Conservation (phyloP, 2,113 vertebrate species). For the Dromas ardeola region DNA sequence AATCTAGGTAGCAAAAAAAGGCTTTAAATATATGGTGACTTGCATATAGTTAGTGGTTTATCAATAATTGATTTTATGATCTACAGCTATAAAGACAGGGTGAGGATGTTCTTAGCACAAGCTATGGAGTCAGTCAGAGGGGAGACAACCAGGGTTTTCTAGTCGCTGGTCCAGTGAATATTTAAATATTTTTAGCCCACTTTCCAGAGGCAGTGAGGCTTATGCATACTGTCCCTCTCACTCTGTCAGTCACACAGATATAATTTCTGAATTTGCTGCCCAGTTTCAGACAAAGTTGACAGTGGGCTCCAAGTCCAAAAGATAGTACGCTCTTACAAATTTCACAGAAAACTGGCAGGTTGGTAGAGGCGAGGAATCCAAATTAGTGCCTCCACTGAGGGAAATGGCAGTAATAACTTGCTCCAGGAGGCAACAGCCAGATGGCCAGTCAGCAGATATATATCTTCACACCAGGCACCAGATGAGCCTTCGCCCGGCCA, state of each 20-base stretch:
- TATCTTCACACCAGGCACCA: conserved; percentile 48
- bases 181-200: neutral
- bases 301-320: neutral
- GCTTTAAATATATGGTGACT: neutral
- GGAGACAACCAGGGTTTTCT: neutral
- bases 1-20: neutral
- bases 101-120: neutral
- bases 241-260: neutral
- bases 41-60: neutral
- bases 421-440: conserved; percentile 54
- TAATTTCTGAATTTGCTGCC: neutral
- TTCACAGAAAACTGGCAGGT: conserved; percentile 10
- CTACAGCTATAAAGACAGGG: neutral
- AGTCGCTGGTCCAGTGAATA: neutral
- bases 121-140: neutral
- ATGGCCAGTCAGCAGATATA: conserved; percentile 45
- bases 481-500: conserved; percentile 3
- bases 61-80: neutral
- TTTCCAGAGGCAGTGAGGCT: neutral
- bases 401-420: conserved; percentile 29
- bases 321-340: neutral
- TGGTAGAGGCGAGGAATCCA: conserved; percentile 32
- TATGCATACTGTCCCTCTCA: neutral
- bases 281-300: neutral
- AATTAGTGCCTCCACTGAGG: conserved; percentile 20